Evolutionary conservation across 1,140 invertebrate species (phyloP), one percentile per base, ranked within the genome.

Genomic region (Neuroterus valhalla): DNA sequence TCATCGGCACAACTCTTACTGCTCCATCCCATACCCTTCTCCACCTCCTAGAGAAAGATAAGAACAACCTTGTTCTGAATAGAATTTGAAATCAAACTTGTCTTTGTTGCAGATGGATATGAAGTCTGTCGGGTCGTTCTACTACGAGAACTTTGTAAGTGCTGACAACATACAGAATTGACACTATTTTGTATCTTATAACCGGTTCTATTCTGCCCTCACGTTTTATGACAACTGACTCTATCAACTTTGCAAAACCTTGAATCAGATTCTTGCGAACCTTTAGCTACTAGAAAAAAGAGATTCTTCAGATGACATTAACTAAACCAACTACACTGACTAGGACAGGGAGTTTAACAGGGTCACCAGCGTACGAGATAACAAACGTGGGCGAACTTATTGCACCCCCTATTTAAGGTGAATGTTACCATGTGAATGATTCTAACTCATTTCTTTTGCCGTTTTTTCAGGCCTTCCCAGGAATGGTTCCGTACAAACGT

Each of bases 101-200:
- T 91, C 86, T 91, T 89, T 91, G 88, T 90, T 91, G 89, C 94
- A 96, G 95, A 96, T 96, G 95, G 95, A 96, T 92, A 95, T 96
- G 94, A 96, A 96, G 94, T 95, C 94, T 92, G 94, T 96, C 93
- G 95, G 95, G 91, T 96, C 95, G 89, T 95, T 96, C 94, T 96
- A 96, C 94, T 96, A 96, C 93, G 95, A 96, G 92, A 96, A 96
- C 92, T 96, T 96, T 93, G 95, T 96, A 95, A 96, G 95, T 96
- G 93, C 90, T 87, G 84, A 85, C 76, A 79, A 87, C 85, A 82
- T 78, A 85, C 75, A 84, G 81, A 86, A 85, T 86, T 81, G 84
- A 82, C 78, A 82, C 66, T 45, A 70, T 77, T 71, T 71, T 76
- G 26, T 76, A 74, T 70, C 10, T 38, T 38, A 38, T 38, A 38